Percentiles rank a stretch among this genome's conserved stretches.
Conservation (phyloP, 2,888 invertebrate species). For the Colostygia pectinataria region DNA sequence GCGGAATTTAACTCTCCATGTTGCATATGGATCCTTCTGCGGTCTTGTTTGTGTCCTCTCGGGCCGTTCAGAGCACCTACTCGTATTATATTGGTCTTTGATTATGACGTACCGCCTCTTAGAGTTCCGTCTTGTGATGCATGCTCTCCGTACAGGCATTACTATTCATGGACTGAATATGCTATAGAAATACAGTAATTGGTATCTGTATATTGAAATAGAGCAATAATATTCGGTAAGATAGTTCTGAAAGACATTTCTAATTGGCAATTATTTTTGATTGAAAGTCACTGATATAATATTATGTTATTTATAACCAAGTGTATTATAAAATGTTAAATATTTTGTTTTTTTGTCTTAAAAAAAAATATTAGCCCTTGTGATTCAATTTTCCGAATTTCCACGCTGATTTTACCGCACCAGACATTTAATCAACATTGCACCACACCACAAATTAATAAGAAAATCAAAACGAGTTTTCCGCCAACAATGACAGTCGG, state of each 20-base stretch:
- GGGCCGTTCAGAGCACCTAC: conserved; percentile 47
- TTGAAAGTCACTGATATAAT: too few relatives aligned
- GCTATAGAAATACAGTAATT: conserved; percentile 32
- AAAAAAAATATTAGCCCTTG: too few relatives aligned
- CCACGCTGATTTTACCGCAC: neutral
- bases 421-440: conserved; percentile 15
- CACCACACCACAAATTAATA: conserved; percentile 42
- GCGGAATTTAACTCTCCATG: conserved; percentile 4
- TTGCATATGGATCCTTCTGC: conserved; percentile 39
- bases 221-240: neutral
- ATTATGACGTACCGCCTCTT: conserved; percentile 57
- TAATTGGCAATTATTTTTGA: conserved; percentile 1
- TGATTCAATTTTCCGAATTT: conserved; percentile 2
- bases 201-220: conserved; percentile 6
- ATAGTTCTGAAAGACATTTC: neutral
- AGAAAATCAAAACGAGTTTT: conserved; percentile 60
- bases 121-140: conserved; percentile 50
- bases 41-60: conserved; percentile 74
- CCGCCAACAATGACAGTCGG: conserved; percentile 68
- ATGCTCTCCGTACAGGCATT: conserved; percentile 26
- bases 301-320: too few relatives aligned
- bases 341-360: too few relatives aligned
- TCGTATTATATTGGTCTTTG: conserved; percentile 69
- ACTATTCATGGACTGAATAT: conserved; percentile 32
- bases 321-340: too few relatives aligned